Percentiles rank a stretch among this genome's conserved stretches.
Conservation (phyloP, 2,888 invertebrate species). For the Tinea trinotella region DNA sequence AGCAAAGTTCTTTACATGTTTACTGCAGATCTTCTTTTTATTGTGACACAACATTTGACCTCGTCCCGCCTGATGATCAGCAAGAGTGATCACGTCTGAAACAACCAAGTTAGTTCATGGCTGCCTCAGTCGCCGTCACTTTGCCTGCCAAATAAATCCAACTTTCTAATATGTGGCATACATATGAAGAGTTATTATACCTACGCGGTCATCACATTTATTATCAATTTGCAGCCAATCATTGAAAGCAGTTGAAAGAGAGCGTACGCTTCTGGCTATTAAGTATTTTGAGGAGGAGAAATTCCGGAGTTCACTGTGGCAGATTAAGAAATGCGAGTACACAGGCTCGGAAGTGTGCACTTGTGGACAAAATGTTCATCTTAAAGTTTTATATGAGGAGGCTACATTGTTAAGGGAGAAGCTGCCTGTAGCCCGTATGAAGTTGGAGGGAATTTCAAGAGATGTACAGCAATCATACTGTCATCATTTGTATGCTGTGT, state of each 20-base stretch:
- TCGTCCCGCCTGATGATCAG: too few species aligned
- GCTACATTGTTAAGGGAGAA: constrained; percentile 44
- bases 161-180: too few species aligned
- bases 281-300: constrained; percentile 45
- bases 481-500: constrained; percentile 50
- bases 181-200: too few species aligned
- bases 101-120: too few species aligned
- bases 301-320: constrained; percentile 41
- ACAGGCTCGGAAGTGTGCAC: constrained; percentile 35
- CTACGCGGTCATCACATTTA: too few species aligned
- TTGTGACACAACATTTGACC: too few species aligned
- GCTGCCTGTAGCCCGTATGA: constrained; percentile 44
- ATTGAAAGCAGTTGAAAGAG: constrained; percentile 47
- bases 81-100: too few species aligned
- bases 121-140: too few species aligned
- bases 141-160: too few species aligned
- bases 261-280: constrained; percentile 34
- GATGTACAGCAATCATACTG: constrained; percentile 57
- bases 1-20: too few species aligned
- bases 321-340: constrained; percentile 37
- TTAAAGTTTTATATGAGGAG: constrained; percentile 40
- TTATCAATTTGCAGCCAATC: constrained; percentile 38
- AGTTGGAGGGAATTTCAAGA: constrained; percentile 40
- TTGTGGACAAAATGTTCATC: constrained; percentile 38
- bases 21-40: too few species aligned